phyloP scores from a whole-genome alignment of 2,797 vertebrate species.

The Sebastes oblongus region DNA sequence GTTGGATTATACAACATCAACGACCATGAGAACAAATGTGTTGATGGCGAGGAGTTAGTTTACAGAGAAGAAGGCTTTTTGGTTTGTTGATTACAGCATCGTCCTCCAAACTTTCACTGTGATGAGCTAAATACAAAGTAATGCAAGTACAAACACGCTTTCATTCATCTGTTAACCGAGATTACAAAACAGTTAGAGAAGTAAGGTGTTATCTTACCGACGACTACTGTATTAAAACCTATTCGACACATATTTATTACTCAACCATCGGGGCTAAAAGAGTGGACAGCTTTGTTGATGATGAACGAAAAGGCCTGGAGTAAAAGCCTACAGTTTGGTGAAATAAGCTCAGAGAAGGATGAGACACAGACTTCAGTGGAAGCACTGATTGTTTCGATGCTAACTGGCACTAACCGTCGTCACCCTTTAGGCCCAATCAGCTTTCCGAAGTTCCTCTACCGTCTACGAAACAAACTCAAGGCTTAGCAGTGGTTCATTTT shows the following conservation, averaged over 20 bases:
- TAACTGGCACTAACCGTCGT: conserved; percentile 22
- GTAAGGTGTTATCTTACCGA: conserved; percentile 44
- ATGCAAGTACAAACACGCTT: conserved; percentile 58
- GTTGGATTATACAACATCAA: conserved; percentile 68
- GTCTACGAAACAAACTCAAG: conserved; percentile 18
- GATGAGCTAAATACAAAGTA: conserved; percentile 68
- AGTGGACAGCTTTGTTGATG: conserved; percentile 22
- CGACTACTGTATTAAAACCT: conserved; percentile 45
- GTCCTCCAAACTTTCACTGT: conserved; percentile 51
- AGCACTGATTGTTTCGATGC: conserved; percentile 49
- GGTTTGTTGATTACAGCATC: conserved; percentile 74
- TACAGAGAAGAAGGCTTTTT: conserved; percentile 80
- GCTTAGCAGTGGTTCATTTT: conserved; percentile 59
- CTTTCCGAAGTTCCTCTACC: conserved; percentile 4
- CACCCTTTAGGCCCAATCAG: conserved; percentile 13
- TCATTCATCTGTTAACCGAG: conserved; percentile 50
- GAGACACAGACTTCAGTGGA: conserved; percentile 48
- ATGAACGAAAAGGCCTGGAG: conserved; percentile 2
- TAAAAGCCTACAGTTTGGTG: conserved; percentile 3
- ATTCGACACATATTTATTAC: conserved; percentile 50
- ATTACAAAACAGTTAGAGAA: conserved; percentile 57
- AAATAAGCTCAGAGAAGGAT: conserved; percentile 22
- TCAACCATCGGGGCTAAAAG: conserved; percentile 40
- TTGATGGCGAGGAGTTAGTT: conserved; percentile 64
- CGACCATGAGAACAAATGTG: conserved; percentile 58